Evolutionary conservation across 1,140 invertebrate species (phyloP), one percentile per base, ranked within the genome.

Genomic region (Lasioglossum baleicum): DNA sequence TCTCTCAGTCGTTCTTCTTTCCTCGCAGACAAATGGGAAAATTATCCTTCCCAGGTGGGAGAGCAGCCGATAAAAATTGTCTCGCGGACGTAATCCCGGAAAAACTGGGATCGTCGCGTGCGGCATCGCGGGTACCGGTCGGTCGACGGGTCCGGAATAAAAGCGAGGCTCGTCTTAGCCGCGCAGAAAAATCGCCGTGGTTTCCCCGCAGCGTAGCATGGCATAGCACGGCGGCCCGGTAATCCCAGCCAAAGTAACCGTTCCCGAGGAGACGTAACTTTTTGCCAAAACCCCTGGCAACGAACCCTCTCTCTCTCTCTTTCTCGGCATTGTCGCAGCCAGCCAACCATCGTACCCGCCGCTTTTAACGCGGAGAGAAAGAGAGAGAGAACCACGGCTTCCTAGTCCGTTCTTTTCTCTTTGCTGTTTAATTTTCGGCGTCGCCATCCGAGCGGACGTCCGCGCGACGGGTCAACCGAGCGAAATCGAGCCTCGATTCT

Each of bases 401-500:
- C 11, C 11, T 4, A 2, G 8, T 11, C 40, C 20, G 44, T 51
- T 7, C 44, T 51, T 26, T 20, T 3, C 8, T 11, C 51, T 15
- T n/a, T 5, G 10, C n/a, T 68, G 51, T 44, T 22, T 44, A 7
- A 20, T n/a, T 44, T 22, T 66, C 35, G 17, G 35, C 35, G 35
- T 66, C 64, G 51, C 51, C 35, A 31, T 58, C 17, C 35, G 40
- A 73, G 51, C 13, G 60, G 63, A 71, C 5, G 58, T 63, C 22
- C 44, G 44, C 44, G 20, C 20, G 53, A 20, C 53, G 56, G 66
- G 40, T 79, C 63, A 58, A 79, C 51, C 70, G 48, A 17, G 40
- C 40, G 70, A 58, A 56, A 8, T 67, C 51, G 61, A 26, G 48
- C 68, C 13, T n/a, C 22, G 51, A 67, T 72, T 65, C 63, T 71